A percentile compares a stretch with the other conserved stretches of the same genome.
phyloP scores from a whole-genome alignment of 1,140 invertebrate genomes.

The Lamellibrachia luymesi region DNA sequence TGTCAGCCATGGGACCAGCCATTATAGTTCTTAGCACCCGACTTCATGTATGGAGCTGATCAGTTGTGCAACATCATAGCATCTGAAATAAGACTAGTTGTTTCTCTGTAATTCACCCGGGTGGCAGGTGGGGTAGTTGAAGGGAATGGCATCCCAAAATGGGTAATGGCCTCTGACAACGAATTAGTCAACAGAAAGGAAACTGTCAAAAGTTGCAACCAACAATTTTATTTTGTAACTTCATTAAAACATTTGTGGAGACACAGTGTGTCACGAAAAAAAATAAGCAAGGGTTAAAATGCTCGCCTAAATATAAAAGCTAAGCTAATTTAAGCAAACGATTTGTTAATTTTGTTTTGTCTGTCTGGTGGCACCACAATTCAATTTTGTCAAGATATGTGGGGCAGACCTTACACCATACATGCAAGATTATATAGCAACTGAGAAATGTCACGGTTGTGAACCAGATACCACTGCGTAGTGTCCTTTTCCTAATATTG shows the following conservation, averaged over 20 bases:
- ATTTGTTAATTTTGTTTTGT: too few relatives aligned
- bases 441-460: too few relatives aligned
- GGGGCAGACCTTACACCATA: too few relatives aligned
- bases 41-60: neutral
- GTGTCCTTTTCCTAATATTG: too few relatives aligned
- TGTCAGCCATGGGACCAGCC: neutral
- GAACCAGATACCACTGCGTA: too few relatives aligned
- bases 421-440: too few relatives aligned
- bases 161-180: neutral
- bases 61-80: neutral
- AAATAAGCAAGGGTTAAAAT: too few relatives aligned
- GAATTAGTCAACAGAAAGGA: neutral
- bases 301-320: too few relatives aligned
- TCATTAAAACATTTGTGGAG: neutral
- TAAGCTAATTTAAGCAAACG: too few relatives aligned
- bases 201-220: neutral
- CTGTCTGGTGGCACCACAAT: too few relatives aligned
- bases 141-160: neutral
- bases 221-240: neutral
- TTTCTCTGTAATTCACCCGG: neutral
- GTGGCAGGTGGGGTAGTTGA: neutral
- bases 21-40: neutral
- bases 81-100: neutral
- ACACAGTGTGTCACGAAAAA: too few relatives aligned
- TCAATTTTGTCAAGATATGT: too few relatives aligned